Conservation (phyloP, 92 coral and sea anemone genomes). For the Epizoanthus ramosus region DNA sequence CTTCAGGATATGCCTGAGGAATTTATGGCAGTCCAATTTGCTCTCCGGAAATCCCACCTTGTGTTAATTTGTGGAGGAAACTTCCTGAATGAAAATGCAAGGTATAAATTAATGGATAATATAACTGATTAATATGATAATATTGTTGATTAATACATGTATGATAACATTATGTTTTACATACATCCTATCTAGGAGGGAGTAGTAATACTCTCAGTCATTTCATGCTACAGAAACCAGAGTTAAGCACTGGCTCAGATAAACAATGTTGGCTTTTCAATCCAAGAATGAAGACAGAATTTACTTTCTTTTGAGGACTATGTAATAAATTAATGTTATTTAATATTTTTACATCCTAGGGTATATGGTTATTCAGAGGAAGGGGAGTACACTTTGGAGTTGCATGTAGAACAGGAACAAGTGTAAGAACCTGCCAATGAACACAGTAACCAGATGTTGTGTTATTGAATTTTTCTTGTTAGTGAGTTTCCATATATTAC, state of each 20-base stretch:
- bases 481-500: too few species aligned
- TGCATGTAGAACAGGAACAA: too few species aligned
- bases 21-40: conserved; percentile 57
- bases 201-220: not conserved
- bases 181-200: too few species aligned
- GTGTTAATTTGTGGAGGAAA: conserved; percentile 74
- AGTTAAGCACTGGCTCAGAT: not conserved
- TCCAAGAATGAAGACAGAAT: too few species aligned
- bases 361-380: conserved; percentile 67
- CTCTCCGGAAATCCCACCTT: conserved; percentile 54
- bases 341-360: conserved; percentile 24
- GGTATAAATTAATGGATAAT: conserved; percentile 38
- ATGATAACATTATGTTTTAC: too few species aligned
- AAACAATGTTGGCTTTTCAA: not conserved
- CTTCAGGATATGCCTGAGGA: conserved; percentile 58
- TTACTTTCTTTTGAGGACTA: too few species aligned
- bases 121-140: too few species aligned
- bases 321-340: not conserved
- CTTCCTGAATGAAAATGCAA: conserved; percentile 58
- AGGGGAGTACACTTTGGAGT: conserved; percentile 31
- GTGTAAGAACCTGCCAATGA: too few species aligned
- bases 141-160: too few species aligned
- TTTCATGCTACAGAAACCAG: too few species aligned
- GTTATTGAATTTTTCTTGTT: too few species aligned
- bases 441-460: too few species aligned